Evolutionary conservation across 2,888 invertebrate genomes (phyloP), one percentile per base, ranked within the genome.

Genomic region (Dicyrtomina minuta): DNA sequence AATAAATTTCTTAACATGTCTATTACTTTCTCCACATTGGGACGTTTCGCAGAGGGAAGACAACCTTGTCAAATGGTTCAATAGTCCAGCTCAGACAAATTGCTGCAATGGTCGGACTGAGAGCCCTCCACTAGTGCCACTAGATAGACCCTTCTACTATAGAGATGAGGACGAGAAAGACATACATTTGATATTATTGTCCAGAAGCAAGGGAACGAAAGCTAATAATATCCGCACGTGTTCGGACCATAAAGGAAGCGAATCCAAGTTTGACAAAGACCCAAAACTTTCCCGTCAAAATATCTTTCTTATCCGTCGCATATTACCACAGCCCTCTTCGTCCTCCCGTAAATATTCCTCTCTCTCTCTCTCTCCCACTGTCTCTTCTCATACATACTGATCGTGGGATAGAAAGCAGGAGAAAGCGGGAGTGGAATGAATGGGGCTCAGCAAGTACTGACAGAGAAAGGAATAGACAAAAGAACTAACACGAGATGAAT

Each of bases 191-290:
- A 33, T 33, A 33, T 33, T 33, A 33, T 33, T 33, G 33, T 33
- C 33, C 33, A 33, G 8, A 33, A 33, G 33, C 8, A 33, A 3
- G 33, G 33, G 33, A 33, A 33, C 33, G 33, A 33, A 33, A 33
- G 33, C 33, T 33, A 33, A 33, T 33, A 33, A 66, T 17, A 66
- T 58, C 59, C 60, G 60, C 60, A 60, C 60, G 68, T 68, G 61
- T 61, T 68, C 33, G 13, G 60, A 51, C 59, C 59, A 68, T 68
- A 68, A 68, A 68, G 51, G 51, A 68, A 51, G 27, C 12, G 60
- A 68, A 68, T 68, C 61, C 53, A n/a, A 27, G 68, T 61, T 61
- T 68, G 60, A 68, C 68, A 68, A 68, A 39, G 60, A 59, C 59
- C 58, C 59, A 67, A 59, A 46, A 46, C n/a, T 56, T 66, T 27